Evolutionary conservation across 1,140 invertebrate species (phyloP).

Genomic region (Solen grandis): DNA sequence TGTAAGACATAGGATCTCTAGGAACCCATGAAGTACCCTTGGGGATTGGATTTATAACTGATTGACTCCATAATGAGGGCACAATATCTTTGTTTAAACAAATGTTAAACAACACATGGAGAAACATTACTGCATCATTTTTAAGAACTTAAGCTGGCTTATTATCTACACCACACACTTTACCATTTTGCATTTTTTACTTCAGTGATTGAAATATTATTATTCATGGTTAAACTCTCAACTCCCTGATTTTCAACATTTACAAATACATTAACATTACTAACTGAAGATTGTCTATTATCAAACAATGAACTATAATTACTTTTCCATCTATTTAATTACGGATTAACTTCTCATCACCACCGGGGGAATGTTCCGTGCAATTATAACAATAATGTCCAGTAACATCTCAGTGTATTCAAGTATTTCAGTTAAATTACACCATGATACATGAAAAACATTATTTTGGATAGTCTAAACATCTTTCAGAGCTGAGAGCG

Average conservation of each 20-base stretch:
- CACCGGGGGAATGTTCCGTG: no score
- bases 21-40: neutral
- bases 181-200: constrained; percentile 6
- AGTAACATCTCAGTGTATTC: no score
- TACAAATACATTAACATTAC: neutral
- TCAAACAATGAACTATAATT: no score
- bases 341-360: no score
- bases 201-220: neutral
- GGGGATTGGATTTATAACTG: constrained; percentile 7
- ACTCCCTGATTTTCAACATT: neutral
- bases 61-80: neutral
- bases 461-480: no score
- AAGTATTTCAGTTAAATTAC: no score
- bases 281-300: no score
- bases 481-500: no score
- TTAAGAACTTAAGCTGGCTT: neutral
- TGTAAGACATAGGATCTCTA: constrained; percentile 9
- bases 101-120: neutral
- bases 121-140: neutral
- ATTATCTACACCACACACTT: constrained; percentile 13
- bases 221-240: neutral
- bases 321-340: no score
- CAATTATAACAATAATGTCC: no score
- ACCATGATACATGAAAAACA: no score
- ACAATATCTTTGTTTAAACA: neutral